Percentiles rank a stretch among this genome's conserved stretches.
phyloP scores from a whole-genome alignment of 2,888 invertebrate genomes.

The Thymelicus acteon region DNA sequence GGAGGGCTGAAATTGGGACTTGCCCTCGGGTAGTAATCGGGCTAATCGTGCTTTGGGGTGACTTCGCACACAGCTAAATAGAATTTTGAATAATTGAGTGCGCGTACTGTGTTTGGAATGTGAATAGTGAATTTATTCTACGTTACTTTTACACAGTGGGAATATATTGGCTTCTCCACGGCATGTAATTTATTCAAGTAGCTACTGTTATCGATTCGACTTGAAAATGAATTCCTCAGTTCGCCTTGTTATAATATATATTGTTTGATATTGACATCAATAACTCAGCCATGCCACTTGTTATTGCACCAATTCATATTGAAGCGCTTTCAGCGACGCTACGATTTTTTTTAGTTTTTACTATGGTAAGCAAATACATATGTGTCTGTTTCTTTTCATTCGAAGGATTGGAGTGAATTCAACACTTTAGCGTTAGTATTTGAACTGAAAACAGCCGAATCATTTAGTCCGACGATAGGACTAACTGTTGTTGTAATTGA shows the following conservation, averaged over 20 bases:
- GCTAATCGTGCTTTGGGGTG: slow-evolving; percentile 43
- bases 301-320: slow-evolving; percentile 35
- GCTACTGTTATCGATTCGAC: slow-evolving; percentile 51
- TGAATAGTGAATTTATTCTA: slow-evolving; percentile 19
- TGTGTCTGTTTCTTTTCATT: neutral
- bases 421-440: no score
- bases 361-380: neutral
- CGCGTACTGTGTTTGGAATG: slow-evolving; percentile 21
- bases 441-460: neutral
- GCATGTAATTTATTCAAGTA: slow-evolving; percentile 41
- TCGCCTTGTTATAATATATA: slow-evolving; percentile 43
- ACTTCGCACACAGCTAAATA: slow-evolving; percentile 39
- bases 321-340: no score
- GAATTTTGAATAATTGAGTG: slow-evolving; percentile 34
- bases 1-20: slow-evolving; percentile 79
- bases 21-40: slow-evolving; percentile 63
- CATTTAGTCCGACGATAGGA: no score
- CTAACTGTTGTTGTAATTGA: no score
- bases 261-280: slow-evolving; percentile 53
- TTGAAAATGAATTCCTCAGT: slow-evolving; percentile 50
- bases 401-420: no score
- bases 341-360: no score
- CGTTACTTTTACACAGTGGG: neutral
- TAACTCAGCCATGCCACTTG: slow-evolving; percentile 45
- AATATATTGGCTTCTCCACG: no score